Evolutionary conservation across 2,888 invertebrate species (phyloP), one percentile per base, ranked within the genome.

Genomic region (Coleophora deauratella): DNA sequence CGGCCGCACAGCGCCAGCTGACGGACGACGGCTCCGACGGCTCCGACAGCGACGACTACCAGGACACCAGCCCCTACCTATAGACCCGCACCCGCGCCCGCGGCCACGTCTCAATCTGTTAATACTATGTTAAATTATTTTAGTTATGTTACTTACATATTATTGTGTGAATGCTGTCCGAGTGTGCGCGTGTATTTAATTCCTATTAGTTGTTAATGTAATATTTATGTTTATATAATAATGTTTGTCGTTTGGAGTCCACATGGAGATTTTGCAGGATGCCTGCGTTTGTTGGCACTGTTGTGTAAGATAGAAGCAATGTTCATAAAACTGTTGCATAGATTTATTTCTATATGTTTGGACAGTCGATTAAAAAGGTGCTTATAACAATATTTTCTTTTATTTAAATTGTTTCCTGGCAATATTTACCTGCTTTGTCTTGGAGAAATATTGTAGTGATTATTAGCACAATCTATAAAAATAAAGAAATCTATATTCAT

Each of bases 351-450:
- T 75, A 72, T 67, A 69, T 70, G 72, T 77, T 77, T 76, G 77
- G 79, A 79, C 75, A 72, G 73, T 78, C 66, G 68, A 82, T 72
- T 81, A 82, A 79, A 78, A 78, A 79, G 82, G 84, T 85, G 84
- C 84, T 82, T 85, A 72, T 50, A 51, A 33, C 21, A 14, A 9
- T 34, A 21, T 4, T 4, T 63, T 50, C 53, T 57, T 64, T 43
- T 35, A 27, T n/a, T 41, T 27, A 9, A 21, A 31, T 13, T 12
- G n/a, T n/a, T n/a, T n/a, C n/a, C n/a, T n/a, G n/a, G n/a, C n/a
- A n/a, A n/a, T n/a, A n/a, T n/a, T n/a, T 21, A 8, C 34, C 40
- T n/a, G 15, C 27, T 33, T 27, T 28, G 27, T n/a, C 15, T 35
- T 35, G n/a, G n/a, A n/a, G n/a, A n/a, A n/a, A n/a, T n/a, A n/a